Conservation (phyloP, 2,888 invertebrate genomes). For the Melolontha melolontha region DNA sequence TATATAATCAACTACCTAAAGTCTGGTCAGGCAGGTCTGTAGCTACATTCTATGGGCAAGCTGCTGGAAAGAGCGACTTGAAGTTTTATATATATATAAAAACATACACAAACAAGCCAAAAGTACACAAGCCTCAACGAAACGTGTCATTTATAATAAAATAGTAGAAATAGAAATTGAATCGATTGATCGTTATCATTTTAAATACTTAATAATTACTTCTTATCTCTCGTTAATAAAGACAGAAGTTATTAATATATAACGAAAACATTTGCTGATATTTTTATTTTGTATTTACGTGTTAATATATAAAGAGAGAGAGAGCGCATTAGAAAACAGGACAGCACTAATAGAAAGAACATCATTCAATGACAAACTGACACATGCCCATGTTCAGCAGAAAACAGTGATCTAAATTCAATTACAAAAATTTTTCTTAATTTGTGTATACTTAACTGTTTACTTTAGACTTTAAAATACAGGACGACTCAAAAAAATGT, state of each 20-base stretch:
- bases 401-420: too few species aligned
- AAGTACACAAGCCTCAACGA: slow-evolving; percentile 57
- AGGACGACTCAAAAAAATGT: too few species aligned
- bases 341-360: slow-evolving; percentile 1
- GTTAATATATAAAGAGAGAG: background rate
- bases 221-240: too few species aligned
- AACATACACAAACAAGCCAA: slow-evolving; percentile 58
- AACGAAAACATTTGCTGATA: too few species aligned
- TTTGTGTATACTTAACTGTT: too few species aligned
- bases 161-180: background rate
- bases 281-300: too few species aligned
- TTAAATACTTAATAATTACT: background rate
- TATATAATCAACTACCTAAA: slow-evolving; percentile 55
- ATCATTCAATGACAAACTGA: slow-evolving; percentile 2
- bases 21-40: slow-evolving; percentile 63
- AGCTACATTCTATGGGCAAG: slow-evolving; percentile 66
- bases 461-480: too few species aligned
- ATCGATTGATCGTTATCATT: background rate
- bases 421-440: too few species aligned
- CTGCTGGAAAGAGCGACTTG: slow-evolving; percentile 49
- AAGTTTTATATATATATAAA: slow-evolving; percentile 20
- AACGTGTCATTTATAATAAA: slow-evolving; percentile 18
- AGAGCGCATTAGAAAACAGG: too few species aligned
- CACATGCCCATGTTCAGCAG: too few species aligned
- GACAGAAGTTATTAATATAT: background rate